These are phyloP conservation scores for Apostichopus californicus DNA, from an alignment of 35 echinoderm and acorn worm species.

Conservation along the genomic window DNA sequence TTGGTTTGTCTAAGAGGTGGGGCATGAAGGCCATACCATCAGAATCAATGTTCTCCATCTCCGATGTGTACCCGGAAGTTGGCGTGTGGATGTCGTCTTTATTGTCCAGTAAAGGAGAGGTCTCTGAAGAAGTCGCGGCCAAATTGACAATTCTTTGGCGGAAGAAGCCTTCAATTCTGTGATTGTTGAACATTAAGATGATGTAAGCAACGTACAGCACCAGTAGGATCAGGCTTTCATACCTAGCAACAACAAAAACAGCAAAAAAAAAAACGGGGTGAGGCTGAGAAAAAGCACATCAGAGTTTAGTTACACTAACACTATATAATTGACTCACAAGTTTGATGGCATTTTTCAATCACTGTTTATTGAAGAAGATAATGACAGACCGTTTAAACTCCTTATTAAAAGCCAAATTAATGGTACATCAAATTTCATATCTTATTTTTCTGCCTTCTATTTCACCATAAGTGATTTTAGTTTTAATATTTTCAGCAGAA, in stretches of 20 bases:
- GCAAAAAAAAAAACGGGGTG: slow-evolving; percentile 60
- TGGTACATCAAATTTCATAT: no score
- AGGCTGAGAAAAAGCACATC: no score
- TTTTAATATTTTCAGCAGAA: no score
- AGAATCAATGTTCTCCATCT: slow-evolving; percentile 20
- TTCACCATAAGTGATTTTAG: no score
- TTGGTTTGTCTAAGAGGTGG: no score
- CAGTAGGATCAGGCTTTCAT: slow-evolving; percentile 74
- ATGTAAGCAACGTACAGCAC: slow-evolving; percentile 76
- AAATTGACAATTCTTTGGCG: neutral
- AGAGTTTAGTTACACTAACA: no score
- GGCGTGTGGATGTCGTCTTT: neutral
- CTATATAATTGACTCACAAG: no score
- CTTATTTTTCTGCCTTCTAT: no score
- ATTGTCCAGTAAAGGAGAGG: neutral
- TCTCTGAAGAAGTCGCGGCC: neutral
- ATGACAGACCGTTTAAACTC: no score
- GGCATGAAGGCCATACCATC: neutral
- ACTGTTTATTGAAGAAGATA: no score
- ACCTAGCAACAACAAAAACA: slow-evolving; percentile 35
- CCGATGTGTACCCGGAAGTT: slow-evolving; percentile 24
- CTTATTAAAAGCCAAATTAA: no score
- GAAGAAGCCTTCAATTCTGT: slow-evolving; percentile 29
- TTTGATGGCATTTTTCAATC: no score
- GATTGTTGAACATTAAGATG: slow-evolving; percentile 82